Percentiles rank a stretch among this genome's conserved stretches.
These are phyloP conservation scores for Hypomesus transpacificus DNA, from an alignment of 2,113 vertebrate genomes.

Conservation along the genomic window DNA sequence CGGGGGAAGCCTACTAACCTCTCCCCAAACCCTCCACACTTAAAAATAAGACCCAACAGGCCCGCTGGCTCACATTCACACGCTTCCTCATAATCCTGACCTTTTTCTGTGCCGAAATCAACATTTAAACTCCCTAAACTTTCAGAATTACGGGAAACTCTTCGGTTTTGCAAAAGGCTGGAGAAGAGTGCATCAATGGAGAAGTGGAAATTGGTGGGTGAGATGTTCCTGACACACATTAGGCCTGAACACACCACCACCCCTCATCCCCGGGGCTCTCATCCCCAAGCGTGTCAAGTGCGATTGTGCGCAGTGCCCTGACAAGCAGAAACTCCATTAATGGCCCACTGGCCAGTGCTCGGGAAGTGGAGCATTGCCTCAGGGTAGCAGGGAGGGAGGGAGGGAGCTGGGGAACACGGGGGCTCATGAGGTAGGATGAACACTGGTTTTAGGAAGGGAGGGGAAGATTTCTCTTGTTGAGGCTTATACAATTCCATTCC, in stretches of 20 bases:
- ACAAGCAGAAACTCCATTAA: conserved; percentile 42
- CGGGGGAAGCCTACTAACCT: conserved; percentile 14
- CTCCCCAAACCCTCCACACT: neutral
- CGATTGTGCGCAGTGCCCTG: conserved; percentile 36
- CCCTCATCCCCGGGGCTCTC: neutral
- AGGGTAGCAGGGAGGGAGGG: neutral
- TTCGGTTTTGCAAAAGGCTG: neutral
- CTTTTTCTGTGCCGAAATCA: neutral
- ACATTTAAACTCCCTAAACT: neutral
- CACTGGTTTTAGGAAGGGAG: conserved; percentile 9
- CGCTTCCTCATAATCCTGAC: neutral
- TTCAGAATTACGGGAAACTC: neutral
- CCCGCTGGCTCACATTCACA: neutral
- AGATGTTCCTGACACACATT: neutral
- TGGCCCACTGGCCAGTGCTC: conserved; percentile 21
- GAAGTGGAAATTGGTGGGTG: neutral
- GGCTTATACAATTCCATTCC: neutral
- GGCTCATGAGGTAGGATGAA: neutral
- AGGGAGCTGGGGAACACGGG: neutral
- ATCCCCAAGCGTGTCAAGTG: conserved; percentile 25
- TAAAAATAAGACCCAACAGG: neutral
- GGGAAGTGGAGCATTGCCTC: conserved; percentile 37
- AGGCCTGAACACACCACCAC: neutral
- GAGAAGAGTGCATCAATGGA: neutral
- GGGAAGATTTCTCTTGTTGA: neutral